Evolutionary conservation across 2,113 vertebrate species (phyloP).

Genomic region (Athene cunicularia): DNA sequence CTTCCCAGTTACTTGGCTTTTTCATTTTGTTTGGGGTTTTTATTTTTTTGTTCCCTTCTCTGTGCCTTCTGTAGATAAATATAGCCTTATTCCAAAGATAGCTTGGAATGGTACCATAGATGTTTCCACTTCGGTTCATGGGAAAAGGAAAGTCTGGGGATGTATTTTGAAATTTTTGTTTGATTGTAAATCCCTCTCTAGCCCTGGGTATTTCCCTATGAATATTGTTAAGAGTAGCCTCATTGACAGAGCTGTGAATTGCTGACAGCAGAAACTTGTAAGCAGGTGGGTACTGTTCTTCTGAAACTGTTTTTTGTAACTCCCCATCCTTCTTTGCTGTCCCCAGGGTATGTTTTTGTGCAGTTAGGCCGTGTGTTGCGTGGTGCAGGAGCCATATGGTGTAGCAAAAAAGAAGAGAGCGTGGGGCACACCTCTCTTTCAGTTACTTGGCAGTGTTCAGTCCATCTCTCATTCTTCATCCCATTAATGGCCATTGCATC

Average conservation of each 20-base stretch:
- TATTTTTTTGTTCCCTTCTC: too few relatives aligned
- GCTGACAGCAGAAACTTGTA: not conserved
- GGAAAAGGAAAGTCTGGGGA: not conserved
- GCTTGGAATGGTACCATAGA: not conserved
- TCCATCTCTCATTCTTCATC: not conserved
- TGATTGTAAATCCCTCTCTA: not conserved
- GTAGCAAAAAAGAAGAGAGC: not conserved
- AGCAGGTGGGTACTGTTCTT: fast-evolving
- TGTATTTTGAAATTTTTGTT: not conserved
- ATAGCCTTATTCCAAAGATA: constrained; percentile 8
- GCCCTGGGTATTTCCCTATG: not conserved
- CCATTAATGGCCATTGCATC: not conserved
- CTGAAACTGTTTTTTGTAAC: not conserved
- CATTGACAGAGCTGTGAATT: not conserved
- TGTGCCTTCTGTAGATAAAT: not conserved
- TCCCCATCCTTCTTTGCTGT: not conserved
- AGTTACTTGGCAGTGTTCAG: not conserved
- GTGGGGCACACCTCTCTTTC: too few relatives aligned
- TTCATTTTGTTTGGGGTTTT: not conserved
- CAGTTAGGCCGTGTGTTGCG: not conserved
- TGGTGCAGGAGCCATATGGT: fast-evolving
- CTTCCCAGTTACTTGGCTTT: not conserved
- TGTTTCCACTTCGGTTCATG: constrained; percentile 15
- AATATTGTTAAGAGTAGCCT: not conserved
- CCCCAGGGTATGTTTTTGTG: not conserved